Conservation (phyloP, 2,888 invertebrate species). For the Monoplex corrugatus region DNA sequence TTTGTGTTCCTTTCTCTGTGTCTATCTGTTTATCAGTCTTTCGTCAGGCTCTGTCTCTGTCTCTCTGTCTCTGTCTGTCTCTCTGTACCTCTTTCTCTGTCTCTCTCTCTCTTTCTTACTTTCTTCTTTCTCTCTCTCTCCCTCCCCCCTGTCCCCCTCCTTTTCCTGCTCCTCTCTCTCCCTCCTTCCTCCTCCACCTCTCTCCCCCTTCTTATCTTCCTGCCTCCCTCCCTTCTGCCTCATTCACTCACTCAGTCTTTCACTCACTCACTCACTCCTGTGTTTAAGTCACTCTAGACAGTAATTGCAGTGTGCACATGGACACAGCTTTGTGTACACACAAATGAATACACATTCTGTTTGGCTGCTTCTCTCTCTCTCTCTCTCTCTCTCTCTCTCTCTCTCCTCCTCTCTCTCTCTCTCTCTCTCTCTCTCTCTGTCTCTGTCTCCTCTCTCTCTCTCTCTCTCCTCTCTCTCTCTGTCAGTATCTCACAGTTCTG, state of each 20-base stretch:
- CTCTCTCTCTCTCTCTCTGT: not conserved
- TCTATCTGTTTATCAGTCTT: not conserved
- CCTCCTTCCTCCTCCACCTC: not conserved
- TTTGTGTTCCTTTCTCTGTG: not conserved
- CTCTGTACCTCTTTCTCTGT: not conserved
- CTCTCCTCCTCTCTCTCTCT: conserved; percentile 34
- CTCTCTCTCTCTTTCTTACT: conserved; percentile 40
- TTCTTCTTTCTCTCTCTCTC: conserved; percentile 25
- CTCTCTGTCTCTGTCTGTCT: not conserved
- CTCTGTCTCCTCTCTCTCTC: conserved; percentile 6
- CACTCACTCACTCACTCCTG: not conserved
- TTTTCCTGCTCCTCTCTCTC: not conserved
- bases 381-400: conserved; percentile 42
- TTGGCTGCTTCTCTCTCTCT: conserved; percentile 1
- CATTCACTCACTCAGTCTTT: not conserved
- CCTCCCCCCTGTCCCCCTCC: not conserved
- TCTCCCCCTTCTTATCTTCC: not conserved
- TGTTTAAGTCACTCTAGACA: not conserved
- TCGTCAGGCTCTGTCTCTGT: not conserved
- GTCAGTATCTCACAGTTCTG: too few relatives aligned
- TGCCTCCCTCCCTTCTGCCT: conserved; percentile 38
- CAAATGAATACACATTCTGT: too few relatives aligned
- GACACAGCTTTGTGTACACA: too few relatives aligned
- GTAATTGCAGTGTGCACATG: too few relatives aligned
- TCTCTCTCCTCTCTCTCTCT: conserved; percentile 33